Conservation (phyloP, 2,113 vertebrate genomes). For the Osmerus mordax region DNA sequence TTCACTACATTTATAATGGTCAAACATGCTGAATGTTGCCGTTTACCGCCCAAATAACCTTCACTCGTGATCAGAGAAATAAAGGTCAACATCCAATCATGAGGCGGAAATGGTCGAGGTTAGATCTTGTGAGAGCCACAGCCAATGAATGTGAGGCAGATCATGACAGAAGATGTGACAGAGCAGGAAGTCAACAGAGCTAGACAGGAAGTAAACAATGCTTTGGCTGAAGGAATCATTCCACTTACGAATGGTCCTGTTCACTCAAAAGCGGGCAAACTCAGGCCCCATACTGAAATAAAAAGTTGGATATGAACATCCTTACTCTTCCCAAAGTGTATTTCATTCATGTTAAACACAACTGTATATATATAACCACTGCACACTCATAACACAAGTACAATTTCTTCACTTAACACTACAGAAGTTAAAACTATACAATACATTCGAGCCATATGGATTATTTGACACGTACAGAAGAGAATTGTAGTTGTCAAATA, state of each 20-base stretch:
- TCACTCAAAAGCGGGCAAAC: conserved; percentile 86
- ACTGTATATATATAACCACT: neutral
- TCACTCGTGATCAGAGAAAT: neutral
- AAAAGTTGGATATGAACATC: conserved; percentile 54
- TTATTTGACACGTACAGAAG: no score
- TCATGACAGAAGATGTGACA: conserved; percentile 4
- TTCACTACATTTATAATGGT: no score
- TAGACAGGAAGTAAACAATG: neutral
- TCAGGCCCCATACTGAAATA: conserved; percentile 83
- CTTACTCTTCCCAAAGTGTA: neutral
- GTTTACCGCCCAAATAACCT: neutral
- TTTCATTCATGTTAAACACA: neutral
- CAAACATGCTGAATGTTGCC: no score
- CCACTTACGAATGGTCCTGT: conserved; percentile 78
- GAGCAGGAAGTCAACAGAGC: neutral
- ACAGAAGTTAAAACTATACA: neutral
- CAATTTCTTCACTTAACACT: neutral
- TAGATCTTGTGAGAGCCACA: neutral
- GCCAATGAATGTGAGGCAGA: neutral
- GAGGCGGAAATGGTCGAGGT: neutral
- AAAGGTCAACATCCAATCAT: conserved; percentile 6
- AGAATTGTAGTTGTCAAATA: no score
- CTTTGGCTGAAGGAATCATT: neutral
- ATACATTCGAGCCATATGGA: no score
- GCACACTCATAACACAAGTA: neutral